Evolutionary conservation across 2,888 invertebrate species (phyloP).

Genomic region (Chloroclystis v-ata): DNA sequence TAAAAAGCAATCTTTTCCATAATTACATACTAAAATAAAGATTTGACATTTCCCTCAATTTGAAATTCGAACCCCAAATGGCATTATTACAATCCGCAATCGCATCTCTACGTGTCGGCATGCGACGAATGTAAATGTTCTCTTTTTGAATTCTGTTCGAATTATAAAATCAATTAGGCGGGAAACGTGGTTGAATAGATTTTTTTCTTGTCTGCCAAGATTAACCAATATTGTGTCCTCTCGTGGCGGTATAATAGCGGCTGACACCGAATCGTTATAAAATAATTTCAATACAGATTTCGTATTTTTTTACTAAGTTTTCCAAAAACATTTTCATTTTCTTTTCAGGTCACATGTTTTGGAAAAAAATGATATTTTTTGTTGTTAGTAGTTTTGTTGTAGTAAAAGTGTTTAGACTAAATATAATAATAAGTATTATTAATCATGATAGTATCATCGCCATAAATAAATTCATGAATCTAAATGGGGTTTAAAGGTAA

Average conservation of each 20-base stretch:
- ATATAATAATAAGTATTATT: no score
- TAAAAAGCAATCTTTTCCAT: not conserved
- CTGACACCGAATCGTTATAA: no score
- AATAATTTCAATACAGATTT: not conserved
- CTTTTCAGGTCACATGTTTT: no score
- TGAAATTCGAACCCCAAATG: slow-evolving; percentile 19
- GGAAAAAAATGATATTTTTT: no score
- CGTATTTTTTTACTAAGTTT: no score
- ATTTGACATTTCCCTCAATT: slow-evolving; percentile 7
- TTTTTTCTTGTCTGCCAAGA: slow-evolving; percentile 30
- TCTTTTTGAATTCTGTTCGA: slow-evolving; percentile 51
- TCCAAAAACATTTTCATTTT: no score
- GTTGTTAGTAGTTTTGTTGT: no score
- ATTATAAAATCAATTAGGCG: slow-evolving; percentile 69
- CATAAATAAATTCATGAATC: no score
- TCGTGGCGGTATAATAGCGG: no score
- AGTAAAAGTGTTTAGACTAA: no score
- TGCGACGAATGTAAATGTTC: slow-evolving; percentile 54
- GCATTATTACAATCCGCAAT: slow-evolving; percentile 30
- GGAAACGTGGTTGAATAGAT: slow-evolving; percentile 33
- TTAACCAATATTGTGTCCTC: slow-evolving; percentile 17
- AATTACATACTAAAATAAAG: slow-evolving; percentile 4
- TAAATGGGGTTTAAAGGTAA: no score
- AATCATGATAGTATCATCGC: no score
- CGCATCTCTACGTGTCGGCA: slow-evolving; percentile 45